Evolutionary conservation across 2,113 vertebrate species (phyloP), one percentile per base, ranked within the genome.

Genomic region (Pagrus major): DNA sequence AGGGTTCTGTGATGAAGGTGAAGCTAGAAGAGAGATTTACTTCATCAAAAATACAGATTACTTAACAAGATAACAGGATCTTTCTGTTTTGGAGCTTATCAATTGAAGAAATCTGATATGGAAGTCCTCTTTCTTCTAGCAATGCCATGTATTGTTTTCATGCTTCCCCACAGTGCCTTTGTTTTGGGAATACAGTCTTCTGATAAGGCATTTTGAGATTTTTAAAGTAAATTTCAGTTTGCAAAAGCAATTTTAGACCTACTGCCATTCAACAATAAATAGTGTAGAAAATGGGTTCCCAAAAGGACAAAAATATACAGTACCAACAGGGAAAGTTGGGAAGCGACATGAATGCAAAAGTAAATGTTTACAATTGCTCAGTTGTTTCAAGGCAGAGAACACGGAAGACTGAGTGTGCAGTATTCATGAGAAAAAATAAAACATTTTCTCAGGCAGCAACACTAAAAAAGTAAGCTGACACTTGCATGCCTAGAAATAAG

Each of bases 221-320:
- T 46, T 54, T 66, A 61, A 76, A 87, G 15, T 66, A 37, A 73
- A 82, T 81, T 76, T 21, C 33, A 47, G 58, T 65, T 78, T 76
- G 39, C 46, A 61, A 74, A 80, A 77, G 31, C 63, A 70, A 71
- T 80, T 85, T 88, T 56, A 60, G 55, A 56, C 31, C 56, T 51
- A 15, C 20, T 81, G 54, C 31, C 20, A 49, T 78, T 37, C 41
- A 70, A 78, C 75, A 77, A 77, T 72, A 86, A 81, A 80, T 76
- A 47, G 35, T 29, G 6, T 65, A 18, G 10, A 31, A 67, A 80
- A 66, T 42, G 8, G 10, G 59, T 54, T 65, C 61, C 63, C 68
- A 78, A 77, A 85, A 72, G 47, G 47, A 49, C 42, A 68, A 29
- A 81, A 80, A 77, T 46, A 82, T 66, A 25, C 63, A 76, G 6